Conservation (phyloP, 1,140 invertebrate genomes). For the Drosophila nikananu region DNA sequence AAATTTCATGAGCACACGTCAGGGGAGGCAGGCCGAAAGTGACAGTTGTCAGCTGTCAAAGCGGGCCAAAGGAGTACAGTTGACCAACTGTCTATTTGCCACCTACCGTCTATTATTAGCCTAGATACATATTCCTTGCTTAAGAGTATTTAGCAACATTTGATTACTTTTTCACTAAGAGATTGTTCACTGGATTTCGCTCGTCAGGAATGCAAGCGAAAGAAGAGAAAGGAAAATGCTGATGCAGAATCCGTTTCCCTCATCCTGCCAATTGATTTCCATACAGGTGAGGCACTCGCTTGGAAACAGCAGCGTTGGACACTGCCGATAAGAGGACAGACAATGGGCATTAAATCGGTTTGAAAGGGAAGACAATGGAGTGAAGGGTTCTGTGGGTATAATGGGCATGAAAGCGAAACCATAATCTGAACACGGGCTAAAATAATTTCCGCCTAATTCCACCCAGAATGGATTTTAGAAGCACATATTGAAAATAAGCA, state of each 20-base stretch:
- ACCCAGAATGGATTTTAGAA: conserved; percentile 2
- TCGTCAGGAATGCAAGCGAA: background rate
- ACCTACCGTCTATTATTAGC: conserved; percentile 12
- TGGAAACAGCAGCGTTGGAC: conserved; percentile 60
- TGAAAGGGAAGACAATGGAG: conserved; percentile 34
- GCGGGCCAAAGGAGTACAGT: conserved; percentile 44
- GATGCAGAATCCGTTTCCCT: conserved; percentile 13
- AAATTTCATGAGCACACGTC: conserved; percentile 63
- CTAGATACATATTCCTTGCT: conserved; percentile 1
- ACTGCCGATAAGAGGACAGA: conserved; percentile 52
- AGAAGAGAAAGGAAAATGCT: conserved; percentile 1
- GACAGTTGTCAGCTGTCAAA: conserved; percentile 70
- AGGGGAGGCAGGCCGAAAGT: conserved; percentile 62
- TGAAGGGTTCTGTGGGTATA: conserved; percentile 16
- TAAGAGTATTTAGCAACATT: conserved; percentile 14
- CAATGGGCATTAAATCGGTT: conserved; percentile 57
- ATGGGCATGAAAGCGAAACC: conserved; percentile 20
- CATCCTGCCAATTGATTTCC: conserved; percentile 53
- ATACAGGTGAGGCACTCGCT: conserved; percentile 58
- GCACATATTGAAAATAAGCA: background rate
- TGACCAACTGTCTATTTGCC: conserved; percentile 26
- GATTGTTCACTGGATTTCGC: background rate
- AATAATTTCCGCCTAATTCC: conserved; percentile 14
- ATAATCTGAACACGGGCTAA: conserved; percentile 6
- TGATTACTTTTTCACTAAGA: conserved; percentile 11